phyloP scores from a whole-genome alignment of 1,140 invertebrate genomes.

The Formica exsecta region DNA sequence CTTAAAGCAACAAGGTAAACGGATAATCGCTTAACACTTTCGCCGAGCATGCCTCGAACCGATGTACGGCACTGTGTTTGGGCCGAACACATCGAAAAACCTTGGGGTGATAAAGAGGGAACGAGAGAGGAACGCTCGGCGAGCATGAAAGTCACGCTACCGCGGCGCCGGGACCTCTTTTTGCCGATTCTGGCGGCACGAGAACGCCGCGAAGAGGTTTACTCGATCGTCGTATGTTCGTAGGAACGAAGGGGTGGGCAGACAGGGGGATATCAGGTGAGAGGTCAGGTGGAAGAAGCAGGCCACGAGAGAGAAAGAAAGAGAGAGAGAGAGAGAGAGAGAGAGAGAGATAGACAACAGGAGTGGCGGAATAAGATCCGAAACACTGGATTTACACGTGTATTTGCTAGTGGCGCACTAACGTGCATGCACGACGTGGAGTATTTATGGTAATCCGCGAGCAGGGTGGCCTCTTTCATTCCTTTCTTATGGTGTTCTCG shows the following conservation, averaged over 20 bases:
- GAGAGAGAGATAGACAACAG: background rate
- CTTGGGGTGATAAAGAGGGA: slow-evolving; percentile 15
- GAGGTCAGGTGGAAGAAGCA: slow-evolving; percentile 56
- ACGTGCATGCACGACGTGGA: slow-evolving; percentile 76
- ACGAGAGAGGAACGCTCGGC: slow-evolving; percentile 33
- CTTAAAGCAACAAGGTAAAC: background rate
- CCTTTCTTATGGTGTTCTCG: slow-evolving; percentile 67
- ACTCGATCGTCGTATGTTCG: slow-evolving; percentile 15
- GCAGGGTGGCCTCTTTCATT: slow-evolving; percentile 77
- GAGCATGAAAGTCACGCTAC: slow-evolving; percentile 82
- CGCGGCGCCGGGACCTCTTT: slow-evolving; percentile 71
- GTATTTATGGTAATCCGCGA: slow-evolving; percentile 82
- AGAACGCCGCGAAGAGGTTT: slow-evolving; percentile 60
- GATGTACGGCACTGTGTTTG: slow-evolving; percentile 51
- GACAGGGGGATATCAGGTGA: background rate
- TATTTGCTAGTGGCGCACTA: slow-evolving; percentile 77
- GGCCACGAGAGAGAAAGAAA: slow-evolving; percentile 11
- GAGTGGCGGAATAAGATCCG: slow-evolving; percentile 77
- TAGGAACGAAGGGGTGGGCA: background rate
- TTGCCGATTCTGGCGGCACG: slow-evolving; percentile 75
- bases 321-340: too few relatives aligned
- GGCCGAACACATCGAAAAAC: slow-evolving; percentile 4
- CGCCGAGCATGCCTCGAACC: background rate
- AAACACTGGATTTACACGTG: slow-evolving; percentile 82
- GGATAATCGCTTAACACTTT: slow-evolving; percentile 13